Conservation (phyloP, 1,140 invertebrate species). For the Caenorhabditis inopinata region DNA sequence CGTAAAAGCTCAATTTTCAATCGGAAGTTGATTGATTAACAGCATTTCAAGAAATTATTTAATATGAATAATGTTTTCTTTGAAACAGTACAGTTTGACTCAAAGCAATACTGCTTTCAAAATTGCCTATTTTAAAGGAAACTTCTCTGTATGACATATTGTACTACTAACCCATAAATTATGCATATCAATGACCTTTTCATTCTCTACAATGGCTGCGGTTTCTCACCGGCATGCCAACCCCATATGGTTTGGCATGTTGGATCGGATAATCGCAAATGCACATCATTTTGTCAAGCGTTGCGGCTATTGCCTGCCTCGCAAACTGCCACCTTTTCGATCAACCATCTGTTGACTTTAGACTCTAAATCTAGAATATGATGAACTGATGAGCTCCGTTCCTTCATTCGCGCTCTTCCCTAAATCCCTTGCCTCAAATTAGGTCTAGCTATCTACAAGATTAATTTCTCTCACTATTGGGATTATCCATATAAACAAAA, state of each 20-base stretch:
- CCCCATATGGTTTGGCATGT: constrained; percentile 25
- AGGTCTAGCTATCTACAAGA: background rate
- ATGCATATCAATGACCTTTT: background rate
- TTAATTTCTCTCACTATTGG: constrained; percentile 14
- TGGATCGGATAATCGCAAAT: constrained; percentile 34
- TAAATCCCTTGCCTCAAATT: constrained; percentile 18
- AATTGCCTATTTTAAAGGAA: background rate
- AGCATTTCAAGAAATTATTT: too few species aligned
- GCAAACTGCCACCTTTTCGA: constrained; percentile 20
- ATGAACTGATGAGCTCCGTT: background rate
- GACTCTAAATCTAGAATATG: background rate
- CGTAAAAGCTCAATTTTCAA: too few species aligned
- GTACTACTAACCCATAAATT: background rate
- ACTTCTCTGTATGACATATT: background rate
- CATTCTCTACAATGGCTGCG: background rate
- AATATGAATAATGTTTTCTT: too few species aligned
- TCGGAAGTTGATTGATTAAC: too few species aligned
- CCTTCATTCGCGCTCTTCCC: background rate
- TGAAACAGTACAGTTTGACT: too few species aligned
- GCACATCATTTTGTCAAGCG: constrained; percentile 31
- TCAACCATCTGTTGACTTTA: constrained; percentile 19
- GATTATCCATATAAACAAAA: constrained; percentile 9
- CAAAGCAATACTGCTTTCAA: too few species aligned
- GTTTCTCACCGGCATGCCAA: background rate
- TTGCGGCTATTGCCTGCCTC: background rate